These are phyloP conservation scores for Brassicogethes aeneus DNA, from an alignment of 2,888 invertebrate species.

Conservation along the genomic window DNA sequence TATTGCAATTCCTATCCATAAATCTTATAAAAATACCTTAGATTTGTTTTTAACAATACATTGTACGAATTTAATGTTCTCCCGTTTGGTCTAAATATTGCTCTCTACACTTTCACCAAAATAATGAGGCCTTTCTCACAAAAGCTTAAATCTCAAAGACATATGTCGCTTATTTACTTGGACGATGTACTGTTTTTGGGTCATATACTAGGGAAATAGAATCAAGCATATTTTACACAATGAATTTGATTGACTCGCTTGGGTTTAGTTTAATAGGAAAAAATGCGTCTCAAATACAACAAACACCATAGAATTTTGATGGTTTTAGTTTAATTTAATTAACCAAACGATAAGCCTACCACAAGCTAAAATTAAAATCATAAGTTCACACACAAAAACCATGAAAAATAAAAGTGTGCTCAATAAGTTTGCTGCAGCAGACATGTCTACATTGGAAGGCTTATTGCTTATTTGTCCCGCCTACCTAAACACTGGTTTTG, in stretches of 20 bases:
- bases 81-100: slow-evolving; percentile 3
- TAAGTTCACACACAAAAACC: not conserved
- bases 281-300: slow-evolving; percentile 1
- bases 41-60: slow-evolving; percentile 2
- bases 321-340: slow-evolving; percentile 3
- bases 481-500: not conserved
- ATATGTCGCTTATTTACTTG: not conserved
- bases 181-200: slow-evolving; percentile 3
- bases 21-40: slow-evolving; percentile 1
- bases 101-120: slow-evolving; percentile 2
- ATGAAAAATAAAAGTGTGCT: not conserved
- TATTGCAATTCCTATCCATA: slow-evolving; percentile 3
- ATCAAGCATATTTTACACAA: not conserved
- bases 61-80: slow-evolving; percentile 2
- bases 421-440: not conserved
- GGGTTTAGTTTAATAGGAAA: slow-evolving; percentile 3
- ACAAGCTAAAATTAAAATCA: not conserved
- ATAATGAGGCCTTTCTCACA: not conserved
- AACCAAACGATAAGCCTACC: slow-evolving; percentile 3
- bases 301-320: not conserved
- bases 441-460: too few relatives aligned
- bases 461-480: not conserved
- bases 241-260: not conserved
- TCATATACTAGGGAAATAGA: not conserved
- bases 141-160: not conserved